A percentile compares a stretch with the other conserved stretches of the same genome.
Conservation (phyloP, 2,797 vertebrate genomes). For the Selene dorsalis region DNA sequence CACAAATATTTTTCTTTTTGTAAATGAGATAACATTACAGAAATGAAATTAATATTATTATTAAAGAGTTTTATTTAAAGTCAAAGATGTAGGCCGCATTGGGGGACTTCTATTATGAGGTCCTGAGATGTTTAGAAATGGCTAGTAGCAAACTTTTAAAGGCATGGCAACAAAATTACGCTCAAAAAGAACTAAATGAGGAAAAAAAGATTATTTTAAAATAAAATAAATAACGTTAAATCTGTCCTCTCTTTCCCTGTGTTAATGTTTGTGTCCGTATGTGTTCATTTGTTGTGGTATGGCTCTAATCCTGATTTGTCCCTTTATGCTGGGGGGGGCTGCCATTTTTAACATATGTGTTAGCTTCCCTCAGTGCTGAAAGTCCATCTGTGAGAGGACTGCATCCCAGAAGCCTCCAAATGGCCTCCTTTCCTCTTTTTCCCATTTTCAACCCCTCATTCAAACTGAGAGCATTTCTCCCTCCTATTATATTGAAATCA, state of each 20-base stretch:
- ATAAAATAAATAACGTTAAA: conserved; percentile 86
- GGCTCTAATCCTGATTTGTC: conserved; percentile 74
- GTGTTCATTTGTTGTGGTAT: conserved; percentile 74
- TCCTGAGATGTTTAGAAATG: conserved; percentile 81
- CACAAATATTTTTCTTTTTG: conserved; percentile 85
- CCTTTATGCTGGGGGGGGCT: conserved; percentile 43
- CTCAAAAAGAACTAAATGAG: conserved; percentile 83
- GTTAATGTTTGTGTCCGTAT: conserved; percentile 64
- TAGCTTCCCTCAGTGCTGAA: conserved; percentile 50
- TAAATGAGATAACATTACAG: conserved; percentile 92
- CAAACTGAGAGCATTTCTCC: not conserved
- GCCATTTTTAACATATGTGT: conserved; percentile 69
- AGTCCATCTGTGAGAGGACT: conserved; percentile 73
- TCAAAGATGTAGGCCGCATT: conserved; percentile 69
- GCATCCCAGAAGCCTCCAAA: conserved; percentile 66
- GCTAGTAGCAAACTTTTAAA: conserved; percentile 85
- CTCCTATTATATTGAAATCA: conserved; percentile 29
- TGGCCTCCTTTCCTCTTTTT: conserved; percentile 74
- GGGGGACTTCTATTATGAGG: conserved; percentile 65
- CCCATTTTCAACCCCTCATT: conserved; percentile 1
- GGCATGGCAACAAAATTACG: conserved; percentile 94
- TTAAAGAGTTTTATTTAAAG: conserved; percentile 94
- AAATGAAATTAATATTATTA: conserved; percentile 84
- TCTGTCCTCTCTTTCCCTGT: conserved; percentile 84
- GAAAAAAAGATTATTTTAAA: conserved; percentile 99